A percentile compares a stretch with the other conserved stretches of the same genome.
phyloP scores from a whole-genome alignment of 2,113 vertebrate species.

The Syngnathoides biaculeatus region DNA sequence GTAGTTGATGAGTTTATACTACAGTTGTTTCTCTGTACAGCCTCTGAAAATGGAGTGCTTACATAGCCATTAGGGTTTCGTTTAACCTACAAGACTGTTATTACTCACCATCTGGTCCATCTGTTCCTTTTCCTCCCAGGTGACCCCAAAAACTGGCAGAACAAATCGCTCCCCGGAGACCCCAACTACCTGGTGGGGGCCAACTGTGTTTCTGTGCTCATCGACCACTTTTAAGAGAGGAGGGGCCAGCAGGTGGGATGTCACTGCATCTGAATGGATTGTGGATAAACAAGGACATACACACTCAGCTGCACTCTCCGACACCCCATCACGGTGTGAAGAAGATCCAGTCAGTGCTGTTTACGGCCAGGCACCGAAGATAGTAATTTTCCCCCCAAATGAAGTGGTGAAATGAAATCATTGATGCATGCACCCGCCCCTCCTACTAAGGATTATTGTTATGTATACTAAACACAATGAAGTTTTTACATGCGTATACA shows the following conservation, averaged over 20 bases:
- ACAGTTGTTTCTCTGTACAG: not conserved
- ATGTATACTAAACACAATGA: slow-evolving; percentile 45
- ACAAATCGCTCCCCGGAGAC: slow-evolving; percentile 96
- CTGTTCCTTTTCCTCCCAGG: slow-evolving; percentile 71
- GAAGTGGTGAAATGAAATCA: slow-evolving; percentile 64
- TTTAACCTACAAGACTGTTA: not conserved
- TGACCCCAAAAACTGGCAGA: slow-evolving; percentile 99
- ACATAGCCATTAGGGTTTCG: not conserved
- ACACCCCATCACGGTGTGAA: slow-evolving; percentile 45
- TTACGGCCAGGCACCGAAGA: slow-evolving; percentile 56
- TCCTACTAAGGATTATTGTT: slow-evolving; percentile 53
- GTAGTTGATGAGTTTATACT: not conserved
- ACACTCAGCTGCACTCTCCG: slow-evolving; percentile 5
- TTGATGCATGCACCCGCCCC: slow-evolving; percentile 70
- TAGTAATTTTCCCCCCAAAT: slow-evolving; percentile 30
- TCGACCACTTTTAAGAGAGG: slow-evolving; percentile 91
- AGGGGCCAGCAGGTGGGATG: slow-evolving; percentile 62
- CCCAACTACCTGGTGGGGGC: slow-evolving; percentile 98
- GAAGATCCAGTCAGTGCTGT: slow-evolving; percentile 72
- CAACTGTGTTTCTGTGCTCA: slow-evolving; percentile 98
- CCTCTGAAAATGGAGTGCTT: not conserved
- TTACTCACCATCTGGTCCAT: slow-evolving; percentile 12
- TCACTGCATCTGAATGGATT: slow-evolving; percentile 76
- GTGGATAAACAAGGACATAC: slow-evolving; percentile 14
- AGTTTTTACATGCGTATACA: slow-evolving; percentile 44